Evolutionary conservation across 2,888 invertebrate species (phyloP).

Genomic region (Seladonia tumulorum): DNA sequence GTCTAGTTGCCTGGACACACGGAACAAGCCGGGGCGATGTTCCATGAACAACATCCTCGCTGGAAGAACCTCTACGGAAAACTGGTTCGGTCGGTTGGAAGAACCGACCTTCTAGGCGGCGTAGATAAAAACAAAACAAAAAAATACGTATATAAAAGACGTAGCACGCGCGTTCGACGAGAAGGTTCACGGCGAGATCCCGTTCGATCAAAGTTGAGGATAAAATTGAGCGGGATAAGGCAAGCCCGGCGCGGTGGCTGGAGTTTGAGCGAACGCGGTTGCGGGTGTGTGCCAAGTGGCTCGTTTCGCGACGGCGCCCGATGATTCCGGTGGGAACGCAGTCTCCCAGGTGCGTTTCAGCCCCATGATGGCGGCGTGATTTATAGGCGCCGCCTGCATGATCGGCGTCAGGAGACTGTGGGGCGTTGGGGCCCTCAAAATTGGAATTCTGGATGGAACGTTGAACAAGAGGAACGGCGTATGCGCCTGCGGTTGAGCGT

Average conservation of each 20-base stretch:
- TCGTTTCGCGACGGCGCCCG: conserved; percentile 77
- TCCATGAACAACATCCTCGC: conserved; percentile 21
- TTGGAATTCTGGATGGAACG: conserved; percentile 79
- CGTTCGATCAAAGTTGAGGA: conserved; percentile 76
- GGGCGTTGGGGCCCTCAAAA: conserved; percentile 81
- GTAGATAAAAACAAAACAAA: neutral
- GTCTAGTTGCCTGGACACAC: neutral
- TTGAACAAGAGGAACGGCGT: conserved; percentile 80
- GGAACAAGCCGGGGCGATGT: conserved; percentile 16
- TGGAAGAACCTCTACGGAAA: neutral
- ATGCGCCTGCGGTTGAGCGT: conserved; percentile 77
- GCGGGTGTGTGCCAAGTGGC: conserved; percentile 80
- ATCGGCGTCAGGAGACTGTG: conserved; percentile 77
- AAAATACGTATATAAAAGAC: conserved; percentile 2
- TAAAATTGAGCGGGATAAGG: conserved; percentile 86
- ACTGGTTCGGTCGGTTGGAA: conserved; percentile 18
- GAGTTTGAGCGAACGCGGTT: conserved; percentile 81
- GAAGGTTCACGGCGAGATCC: neutral
- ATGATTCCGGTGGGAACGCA: conserved; percentile 87
- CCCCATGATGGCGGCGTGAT: conserved; percentile 84
- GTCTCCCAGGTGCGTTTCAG: conserved; percentile 90
- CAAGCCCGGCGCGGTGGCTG: conserved; percentile 85
- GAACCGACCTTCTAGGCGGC: neutral
- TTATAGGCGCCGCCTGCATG: conserved; percentile 77
- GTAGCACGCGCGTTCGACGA: neutral